A percentile compares a stretch with the other conserved stretches of the same genome.
These are phyloP conservation scores for Empidonax alnorum DNA, from an alignment of 2,113 vertebrate genomes.

Conservation along the genomic window DNA sequence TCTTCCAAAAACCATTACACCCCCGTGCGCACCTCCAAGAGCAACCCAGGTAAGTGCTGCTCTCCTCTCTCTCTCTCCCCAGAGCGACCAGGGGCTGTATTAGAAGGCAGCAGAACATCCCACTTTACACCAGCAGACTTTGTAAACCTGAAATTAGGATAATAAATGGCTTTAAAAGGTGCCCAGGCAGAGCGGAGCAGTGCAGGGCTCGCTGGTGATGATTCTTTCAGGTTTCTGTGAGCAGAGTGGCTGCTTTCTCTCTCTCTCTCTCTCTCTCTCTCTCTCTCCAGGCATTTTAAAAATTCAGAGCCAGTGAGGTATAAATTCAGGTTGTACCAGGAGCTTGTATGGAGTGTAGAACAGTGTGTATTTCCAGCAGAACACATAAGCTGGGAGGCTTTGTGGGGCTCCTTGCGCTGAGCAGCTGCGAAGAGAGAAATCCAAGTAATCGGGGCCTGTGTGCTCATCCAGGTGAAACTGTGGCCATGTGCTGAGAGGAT, in stretches of 20 bases:
- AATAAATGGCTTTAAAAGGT: neutral
- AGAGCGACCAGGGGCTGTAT: too few relatives aligned
- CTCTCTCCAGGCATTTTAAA: neutral
- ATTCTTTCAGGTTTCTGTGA: neutral
- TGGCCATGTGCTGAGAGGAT: neutral
- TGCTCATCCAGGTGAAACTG: neutral
- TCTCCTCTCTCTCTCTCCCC: neutral
- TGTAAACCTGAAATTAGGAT: neutral
- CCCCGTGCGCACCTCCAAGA: conserved; percentile 90
- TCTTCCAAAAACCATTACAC: conserved; percentile 98
- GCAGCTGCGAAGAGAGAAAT: neutral
- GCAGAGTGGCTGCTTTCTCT: neutral
- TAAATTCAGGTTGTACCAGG: neutral
- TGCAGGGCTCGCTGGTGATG: neutral
- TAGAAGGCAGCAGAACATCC: neutral
- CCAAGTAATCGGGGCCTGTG: accelerated
- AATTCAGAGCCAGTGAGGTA: neutral
- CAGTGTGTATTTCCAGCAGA: neutral
- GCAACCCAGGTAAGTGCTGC: conserved; percentile 85
- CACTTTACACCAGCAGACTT: neutral
- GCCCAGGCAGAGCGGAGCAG: neutral
- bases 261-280: neutral
- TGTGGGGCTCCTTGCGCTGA: neutral
- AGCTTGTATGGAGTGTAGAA: neutral
- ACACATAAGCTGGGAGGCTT: neutral